Percentiles rank a stretch among this genome's conserved stretches.
phyloP scores from a whole-genome alignment of 1,140 invertebrate genomes.

The Antheraea pernyi region DNA sequence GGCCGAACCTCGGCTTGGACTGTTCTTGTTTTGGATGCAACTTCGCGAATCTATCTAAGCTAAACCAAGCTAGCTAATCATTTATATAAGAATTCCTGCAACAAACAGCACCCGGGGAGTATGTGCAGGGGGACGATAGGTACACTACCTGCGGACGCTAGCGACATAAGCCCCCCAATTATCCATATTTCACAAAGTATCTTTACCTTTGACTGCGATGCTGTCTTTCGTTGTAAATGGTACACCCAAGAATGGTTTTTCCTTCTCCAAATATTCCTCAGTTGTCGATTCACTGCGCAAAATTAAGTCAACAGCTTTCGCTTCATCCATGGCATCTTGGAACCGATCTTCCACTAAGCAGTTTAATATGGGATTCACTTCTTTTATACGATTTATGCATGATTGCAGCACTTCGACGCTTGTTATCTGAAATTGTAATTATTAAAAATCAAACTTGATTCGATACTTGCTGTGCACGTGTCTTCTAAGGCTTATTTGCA shows the following conservation, averaged over 20 bases:
- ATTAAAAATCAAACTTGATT: too few species aligned
- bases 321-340: conserved; percentile 87
- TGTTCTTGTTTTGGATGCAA: too few species aligned
- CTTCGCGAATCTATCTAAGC: too few species aligned
- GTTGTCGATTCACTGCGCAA: conserved; percentile 82
- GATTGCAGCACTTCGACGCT: conserved; percentile 88
- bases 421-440: conserved; percentile 81
- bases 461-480: too few species aligned
- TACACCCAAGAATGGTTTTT: conserved; percentile 90
- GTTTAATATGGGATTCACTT: conserved; percentile 90
- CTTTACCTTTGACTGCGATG: conserved; percentile 82
- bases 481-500: too few species aligned
- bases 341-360: conserved; percentile 89
- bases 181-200: neutral
- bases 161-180: too few species aligned
- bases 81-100: too few species aligned
- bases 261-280: conserved; percentile 79
- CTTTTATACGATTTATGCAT: conserved; percentile 89
- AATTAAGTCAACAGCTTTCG: conserved; percentile 84
- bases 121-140: too few species aligned
- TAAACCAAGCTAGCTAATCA: too few species aligned
- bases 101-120: too few species aligned
- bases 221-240: conserved; percentile 92
- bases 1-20: too few species aligned
- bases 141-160: too few species aligned